These are phyloP conservation scores for Nezara viridula DNA, from an alignment of 2,888 invertebrate genomes.

Conservation along the genomic window DNA sequence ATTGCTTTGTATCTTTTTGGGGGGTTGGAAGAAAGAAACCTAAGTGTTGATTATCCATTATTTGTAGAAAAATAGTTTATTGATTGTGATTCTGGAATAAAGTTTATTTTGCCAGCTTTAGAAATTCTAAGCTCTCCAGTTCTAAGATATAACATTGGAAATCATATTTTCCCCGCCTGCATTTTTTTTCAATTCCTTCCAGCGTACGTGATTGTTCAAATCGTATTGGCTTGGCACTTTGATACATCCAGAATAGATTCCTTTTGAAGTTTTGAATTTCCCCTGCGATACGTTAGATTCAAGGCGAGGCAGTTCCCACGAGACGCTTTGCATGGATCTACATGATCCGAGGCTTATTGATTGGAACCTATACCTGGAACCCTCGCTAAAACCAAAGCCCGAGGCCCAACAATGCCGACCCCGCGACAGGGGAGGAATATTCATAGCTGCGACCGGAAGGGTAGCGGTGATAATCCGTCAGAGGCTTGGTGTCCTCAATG, in stretches of 20 bases:
- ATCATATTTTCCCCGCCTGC: neutral
- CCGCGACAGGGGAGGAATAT: constrained; percentile 29
- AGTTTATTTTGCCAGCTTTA: neutral
- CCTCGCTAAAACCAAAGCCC: constrained; percentile 32
- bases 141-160: neutral
- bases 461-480: constrained; percentile 37
- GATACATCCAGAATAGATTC: neutral
- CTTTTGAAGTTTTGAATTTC: constrained; percentile 32
- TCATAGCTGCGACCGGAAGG: constrained; percentile 41
- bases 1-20: too few relatives aligned
- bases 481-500: neutral
- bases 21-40: too few relatives aligned
- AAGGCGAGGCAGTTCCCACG: constrained; percentile 11
- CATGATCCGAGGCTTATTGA: constrained; percentile 49
- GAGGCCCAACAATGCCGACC: neutral
- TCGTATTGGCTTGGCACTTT: neutral
- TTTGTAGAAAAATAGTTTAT: too few relatives aligned
- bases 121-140: neutral
- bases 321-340: constrained; percentile 58
- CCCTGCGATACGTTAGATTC: neutral
- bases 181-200: neutral
- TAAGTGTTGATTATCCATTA: too few relatives aligned
- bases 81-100: too few relatives aligned
- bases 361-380: constrained; percentile 35
- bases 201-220: constrained; percentile 30